These are phyloP conservation scores for Xenopus tropicalis DNA, from an alignment of 2,113 vertebrate genomes.

Conservation along the genomic window DNA sequence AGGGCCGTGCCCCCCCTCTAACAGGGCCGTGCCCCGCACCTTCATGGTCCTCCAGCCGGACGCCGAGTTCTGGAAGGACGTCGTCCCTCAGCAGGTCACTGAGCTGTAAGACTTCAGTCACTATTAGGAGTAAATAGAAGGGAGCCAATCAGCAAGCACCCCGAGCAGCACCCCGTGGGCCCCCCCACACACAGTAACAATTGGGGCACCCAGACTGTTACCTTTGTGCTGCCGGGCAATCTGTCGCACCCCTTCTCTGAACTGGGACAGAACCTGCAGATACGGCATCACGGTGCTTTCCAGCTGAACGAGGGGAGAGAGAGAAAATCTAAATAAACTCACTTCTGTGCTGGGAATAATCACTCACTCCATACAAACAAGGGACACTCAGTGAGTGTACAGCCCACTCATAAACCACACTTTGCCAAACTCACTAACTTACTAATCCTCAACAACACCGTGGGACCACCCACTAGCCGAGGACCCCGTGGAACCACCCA, in stretches of 20 bases:
- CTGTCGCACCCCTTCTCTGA: constrained; percentile 82
- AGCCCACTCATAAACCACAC: no score
- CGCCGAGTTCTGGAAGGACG: constrained; percentile 85
- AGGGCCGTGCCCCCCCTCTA: no score
- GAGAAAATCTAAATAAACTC: no score
- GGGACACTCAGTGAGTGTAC: no score
- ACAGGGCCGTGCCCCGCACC: constrained; percentile 59
- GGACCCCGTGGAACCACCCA: no score
- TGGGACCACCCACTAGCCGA: no score
- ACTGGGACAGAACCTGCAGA: constrained; percentile 83
- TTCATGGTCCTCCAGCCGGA: constrained; percentile 94
- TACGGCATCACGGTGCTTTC: constrained; percentile 91
- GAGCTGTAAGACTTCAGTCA: constrained; percentile 79
- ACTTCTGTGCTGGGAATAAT: no score
- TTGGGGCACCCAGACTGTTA: constrained; percentile 46
- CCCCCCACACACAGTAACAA: no score
- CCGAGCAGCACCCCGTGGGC: neutral
- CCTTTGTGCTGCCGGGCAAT: constrained; percentile 89
- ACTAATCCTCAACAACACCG: no score
- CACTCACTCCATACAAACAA: no score
- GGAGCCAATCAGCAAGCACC: neutral
- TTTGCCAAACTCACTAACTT: no score
- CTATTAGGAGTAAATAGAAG: constrained; percentile 56
- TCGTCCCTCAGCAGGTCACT: constrained; percentile 85
- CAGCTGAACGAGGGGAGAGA: constrained; percentile 61